Evolutionary conservation across 2,888 invertebrate genomes (phyloP), one percentile per base, ranked within the genome.

Genomic region (Rhagium mordax): DNA sequence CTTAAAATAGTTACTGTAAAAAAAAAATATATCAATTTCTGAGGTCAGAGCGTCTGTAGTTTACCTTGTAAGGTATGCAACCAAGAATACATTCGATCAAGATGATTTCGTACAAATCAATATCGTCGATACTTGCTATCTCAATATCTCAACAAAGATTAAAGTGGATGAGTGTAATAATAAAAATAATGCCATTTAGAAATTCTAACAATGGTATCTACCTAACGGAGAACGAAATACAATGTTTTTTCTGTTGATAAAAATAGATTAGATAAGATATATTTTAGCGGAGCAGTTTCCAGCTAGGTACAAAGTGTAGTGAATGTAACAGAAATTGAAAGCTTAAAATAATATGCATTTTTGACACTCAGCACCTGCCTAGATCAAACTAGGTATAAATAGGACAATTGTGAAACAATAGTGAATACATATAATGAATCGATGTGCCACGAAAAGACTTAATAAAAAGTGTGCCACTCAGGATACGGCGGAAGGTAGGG

Each of bases 381-480:
- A 24, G 6, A 24, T 24, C 6, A 24, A 24, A 24, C n/a, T n/a
- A n/a, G n/a, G n/a, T n/a, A 41, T 13, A n/a, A 41, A 41, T 41
- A 41, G n/a, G 2, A 3, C n/a, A 41, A 41, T 15, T 33, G 33
- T 33, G 33, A 33, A 13, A 13, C 13, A 3, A 3, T 53, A 51
- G 20, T 53, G 21, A 13, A 21, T 15, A 21, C 1, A 24, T 20
- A 24, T 5, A 48, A 64, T 27, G 48, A 33, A 33, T 49, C n/a
- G 27, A 3, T 21, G 53, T 64, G 15, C 24, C 15, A 33, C 59
- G 1, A 59, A 15, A 21, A 24, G n/a, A 21, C n/a, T 67, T 59
- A 75, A 72, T 68, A 71, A 59, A 57, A 75, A 74, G 70, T 66
- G 76, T 70, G 71, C 27, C 10, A 21, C 13, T 15, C 49, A 13